These are phyloP conservation scores for Athrips mouffetella DNA, from an alignment of 2,888 invertebrate genomes.

Conservation along the genomic window DNA sequence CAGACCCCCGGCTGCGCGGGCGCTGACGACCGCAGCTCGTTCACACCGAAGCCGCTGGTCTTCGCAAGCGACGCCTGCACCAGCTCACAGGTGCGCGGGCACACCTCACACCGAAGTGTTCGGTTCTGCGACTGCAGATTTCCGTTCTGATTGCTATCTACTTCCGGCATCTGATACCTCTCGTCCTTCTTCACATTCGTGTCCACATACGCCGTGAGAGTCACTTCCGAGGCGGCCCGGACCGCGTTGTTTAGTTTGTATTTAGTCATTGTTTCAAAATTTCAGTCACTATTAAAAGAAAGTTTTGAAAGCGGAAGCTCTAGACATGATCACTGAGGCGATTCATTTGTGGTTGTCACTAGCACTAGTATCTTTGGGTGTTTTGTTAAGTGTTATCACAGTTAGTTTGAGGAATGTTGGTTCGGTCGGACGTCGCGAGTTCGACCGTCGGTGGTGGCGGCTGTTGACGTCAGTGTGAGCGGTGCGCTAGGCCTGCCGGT, in stretches of 20 bases:
- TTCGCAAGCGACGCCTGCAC: conserved; percentile 52
- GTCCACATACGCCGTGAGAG: conserved; percentile 63
- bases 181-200: conserved; percentile 38
- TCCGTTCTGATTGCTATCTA: conserved; percentile 57
- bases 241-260: conserved; percentile 73
- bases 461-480: neutral
- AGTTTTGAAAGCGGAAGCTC: conserved; percentile 58
- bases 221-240: conserved; percentile 61
- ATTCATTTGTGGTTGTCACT: conserved; percentile 1
- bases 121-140: conserved; percentile 48
- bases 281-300: conserved; percentile 40
- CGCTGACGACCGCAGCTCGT: conserved; percentile 64
- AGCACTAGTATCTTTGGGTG: conserved; percentile 8
- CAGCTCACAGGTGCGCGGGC: conserved; percentile 55
- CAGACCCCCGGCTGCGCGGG: conserved; percentile 49
- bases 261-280: conserved; percentile 79
- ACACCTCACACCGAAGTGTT: conserved; percentile 46
- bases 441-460: neutral
- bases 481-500: neutral
- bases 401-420: conserved; percentile 10
- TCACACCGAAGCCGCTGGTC: conserved; percentile 52
- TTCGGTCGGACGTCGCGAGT: no score
- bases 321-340: conserved; percentile 54
- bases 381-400: conserved; percentile 5
- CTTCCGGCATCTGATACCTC: conserved; percentile 39